Conservation (phyloP, 1,140 invertebrate species). For the Drosophila pachea region DNA sequence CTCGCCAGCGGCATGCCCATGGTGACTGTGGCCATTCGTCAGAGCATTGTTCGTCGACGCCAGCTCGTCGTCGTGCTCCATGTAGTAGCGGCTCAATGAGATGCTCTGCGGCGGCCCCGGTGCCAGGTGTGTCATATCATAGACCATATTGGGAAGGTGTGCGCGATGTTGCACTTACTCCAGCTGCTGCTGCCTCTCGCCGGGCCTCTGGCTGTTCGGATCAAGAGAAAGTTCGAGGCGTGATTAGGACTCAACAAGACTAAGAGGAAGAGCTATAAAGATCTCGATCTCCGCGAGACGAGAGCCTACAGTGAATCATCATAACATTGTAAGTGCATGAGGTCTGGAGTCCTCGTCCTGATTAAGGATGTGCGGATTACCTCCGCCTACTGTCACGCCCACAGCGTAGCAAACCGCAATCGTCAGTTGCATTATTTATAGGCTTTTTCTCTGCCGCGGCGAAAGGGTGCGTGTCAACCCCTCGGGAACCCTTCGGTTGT, state of each 20-base stretch:
- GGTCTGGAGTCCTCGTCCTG: not conserved
- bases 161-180: constrained; percentile 6
- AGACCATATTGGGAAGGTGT: constrained; percentile 60
- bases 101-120: constrained; percentile 72
- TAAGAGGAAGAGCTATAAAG: not conserved
- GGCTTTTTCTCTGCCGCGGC: constrained; percentile 25
- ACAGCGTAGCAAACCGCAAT: not conserved
- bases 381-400: constrained; percentile 1
- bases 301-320: too few species aligned
- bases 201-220: not conserved
- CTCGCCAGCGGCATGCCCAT: constrained; percentile 38
- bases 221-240: not conserved
- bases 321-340: not conserved
- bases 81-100: constrained; percentile 71
- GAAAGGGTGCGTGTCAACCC: constrained; percentile 34
- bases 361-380: not conserved
- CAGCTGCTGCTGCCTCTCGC: constrained; percentile 11
- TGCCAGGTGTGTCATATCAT: constrained; percentile 76
- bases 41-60: constrained; percentile 53
- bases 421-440: constrained; percentile 59
- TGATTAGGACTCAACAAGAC: not conserved
- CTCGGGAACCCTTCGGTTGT: constrained; percentile 11
- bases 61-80: constrained; percentile 64
- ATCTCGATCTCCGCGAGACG: too few species aligned
- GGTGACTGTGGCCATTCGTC: constrained; percentile 25